Evolutionary conservation across 2,113 vertebrate species (phyloP).

Genomic region (Arizona elegans): DNA sequence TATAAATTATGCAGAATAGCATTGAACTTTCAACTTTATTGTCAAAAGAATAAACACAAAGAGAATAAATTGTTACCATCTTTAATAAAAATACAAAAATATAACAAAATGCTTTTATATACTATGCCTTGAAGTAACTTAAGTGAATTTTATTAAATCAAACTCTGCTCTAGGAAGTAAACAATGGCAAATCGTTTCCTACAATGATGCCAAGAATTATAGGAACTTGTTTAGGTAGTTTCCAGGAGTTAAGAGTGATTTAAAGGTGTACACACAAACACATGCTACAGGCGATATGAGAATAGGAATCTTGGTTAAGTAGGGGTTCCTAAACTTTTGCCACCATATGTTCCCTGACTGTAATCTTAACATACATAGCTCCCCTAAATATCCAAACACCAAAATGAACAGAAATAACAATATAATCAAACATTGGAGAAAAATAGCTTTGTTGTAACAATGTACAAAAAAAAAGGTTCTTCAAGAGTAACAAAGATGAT

Average conservation of each 20-base stretch:
- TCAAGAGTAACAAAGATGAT: neutral
- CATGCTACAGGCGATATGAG: neutral
- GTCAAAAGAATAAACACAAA: conserved; percentile 40
- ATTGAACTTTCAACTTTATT: conserved; percentile 28
- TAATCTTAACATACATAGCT: too few species aligned
- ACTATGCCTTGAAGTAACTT: neutral
- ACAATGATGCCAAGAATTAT: neutral
- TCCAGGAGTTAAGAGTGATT: neutral
- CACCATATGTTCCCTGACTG: too few species aligned
- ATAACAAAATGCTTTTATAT: neutral
- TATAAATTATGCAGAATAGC: conserved; percentile 17
- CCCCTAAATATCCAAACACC: neutral
- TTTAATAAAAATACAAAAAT: conserved; percentile 17
- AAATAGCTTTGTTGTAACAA: neutral
- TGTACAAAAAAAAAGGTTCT: neutral
- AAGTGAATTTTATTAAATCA: neutral
- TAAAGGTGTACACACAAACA: neutral
- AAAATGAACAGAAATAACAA: neutral
- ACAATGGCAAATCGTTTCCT: neutral
- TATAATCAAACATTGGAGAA: neutral
- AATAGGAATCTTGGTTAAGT: neutral
- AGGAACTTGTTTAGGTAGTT: neutral
- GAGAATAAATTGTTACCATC: conserved; percentile 18
- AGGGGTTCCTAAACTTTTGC: neutral
- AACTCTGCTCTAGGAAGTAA: neutral